A percentile compares a stretch with the other conserved stretches of the same genome.
Evolutionary conservation across 2,113 vertebrate species (phyloP).

Genomic region (Heterotis niloticus): DNA sequence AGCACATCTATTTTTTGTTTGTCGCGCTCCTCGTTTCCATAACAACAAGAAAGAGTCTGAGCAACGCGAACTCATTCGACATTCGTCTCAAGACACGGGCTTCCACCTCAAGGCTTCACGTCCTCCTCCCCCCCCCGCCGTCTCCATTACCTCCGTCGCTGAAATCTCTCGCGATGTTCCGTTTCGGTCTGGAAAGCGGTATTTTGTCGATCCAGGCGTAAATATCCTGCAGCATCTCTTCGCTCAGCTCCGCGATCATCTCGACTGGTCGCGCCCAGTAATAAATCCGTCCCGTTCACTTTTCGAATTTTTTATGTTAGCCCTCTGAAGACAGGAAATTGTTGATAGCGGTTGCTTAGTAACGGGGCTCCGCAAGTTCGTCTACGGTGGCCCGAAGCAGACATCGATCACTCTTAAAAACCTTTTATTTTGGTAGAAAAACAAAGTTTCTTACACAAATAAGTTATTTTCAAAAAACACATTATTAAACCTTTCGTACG

Average conservation of each 20-base stretch:
- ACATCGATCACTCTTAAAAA: background rate
- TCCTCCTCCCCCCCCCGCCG: background rate
- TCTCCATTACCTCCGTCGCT: slow-evolving; percentile 77
- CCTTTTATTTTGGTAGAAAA: background rate
- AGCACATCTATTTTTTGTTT: too few relatives aligned
- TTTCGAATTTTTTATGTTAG: too few relatives aligned
- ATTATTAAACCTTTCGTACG: too few relatives aligned
- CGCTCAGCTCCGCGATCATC: slow-evolving; percentile 66
- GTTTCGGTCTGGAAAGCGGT: slow-evolving; percentile 80
- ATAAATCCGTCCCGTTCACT: too few relatives aligned
- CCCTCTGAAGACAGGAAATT: background rate
- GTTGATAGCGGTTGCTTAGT: background rate
- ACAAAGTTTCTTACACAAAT: too few relatives aligned
- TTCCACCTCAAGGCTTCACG: too few relatives aligned
- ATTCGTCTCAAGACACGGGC: too few relatives aligned
- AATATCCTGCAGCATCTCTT: slow-evolving; percentile 73
- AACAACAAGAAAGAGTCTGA: too few relatives aligned
- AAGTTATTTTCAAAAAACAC: too few relatives aligned
- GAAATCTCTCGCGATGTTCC: slow-evolving; percentile 84
- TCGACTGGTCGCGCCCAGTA: too few relatives aligned
- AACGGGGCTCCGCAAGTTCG: background rate
- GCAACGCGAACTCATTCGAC: too few relatives aligned
- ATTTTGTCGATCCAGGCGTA: slow-evolving; percentile 86
- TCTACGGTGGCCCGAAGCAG: background rate
- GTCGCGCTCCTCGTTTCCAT: too few relatives aligned